Percentiles rank a stretch among this genome's conserved stretches.
Conservation (phyloP, 2,113 vertebrate genomes). For the Hydropotes inermis region DNA sequence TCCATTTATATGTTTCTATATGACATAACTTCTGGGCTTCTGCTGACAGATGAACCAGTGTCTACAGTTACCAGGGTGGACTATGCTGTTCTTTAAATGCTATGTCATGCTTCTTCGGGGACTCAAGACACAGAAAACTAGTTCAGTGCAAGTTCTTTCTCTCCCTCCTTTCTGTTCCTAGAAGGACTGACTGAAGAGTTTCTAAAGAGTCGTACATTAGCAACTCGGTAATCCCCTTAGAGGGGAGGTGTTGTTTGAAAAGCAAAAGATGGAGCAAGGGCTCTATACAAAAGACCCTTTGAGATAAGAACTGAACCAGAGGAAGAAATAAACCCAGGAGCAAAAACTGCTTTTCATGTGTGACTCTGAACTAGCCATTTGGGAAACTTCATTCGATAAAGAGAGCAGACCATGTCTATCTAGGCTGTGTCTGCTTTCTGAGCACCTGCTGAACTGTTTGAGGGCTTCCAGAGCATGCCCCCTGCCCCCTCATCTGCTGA, state of each 20-base stretch:
- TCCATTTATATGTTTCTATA: constrained; percentile 28
- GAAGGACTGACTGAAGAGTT: not conserved
- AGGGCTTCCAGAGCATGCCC: not conserved
- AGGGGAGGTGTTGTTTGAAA: not conserved
- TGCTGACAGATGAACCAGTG: not conserved
- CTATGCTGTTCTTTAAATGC: constrained; percentile 19
- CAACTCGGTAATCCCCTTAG: not conserved
- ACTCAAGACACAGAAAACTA: constrained; percentile 4
- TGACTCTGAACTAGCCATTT: not conserved
- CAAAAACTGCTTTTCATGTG: not conserved
- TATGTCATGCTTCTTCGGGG: not conserved
- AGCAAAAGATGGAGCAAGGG: not conserved
- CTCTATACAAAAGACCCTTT: not conserved
- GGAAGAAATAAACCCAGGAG: not conserved
- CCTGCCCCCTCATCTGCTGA: not conserved
- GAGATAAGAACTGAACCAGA: constrained; percentile 32
- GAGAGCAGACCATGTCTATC: not conserved
- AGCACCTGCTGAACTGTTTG: not conserved
- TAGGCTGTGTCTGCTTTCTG: not conserved
- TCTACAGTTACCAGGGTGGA: not conserved
- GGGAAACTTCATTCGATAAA: not conserved
- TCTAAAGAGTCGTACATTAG: not conserved
- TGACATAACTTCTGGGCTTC: constrained; percentile 2
- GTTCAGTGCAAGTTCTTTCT: not conserved
- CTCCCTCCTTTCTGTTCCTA: not conserved